Conservation (phyloP, 2,797 vertebrate species). For the Aldrovandia affinis region DNA sequence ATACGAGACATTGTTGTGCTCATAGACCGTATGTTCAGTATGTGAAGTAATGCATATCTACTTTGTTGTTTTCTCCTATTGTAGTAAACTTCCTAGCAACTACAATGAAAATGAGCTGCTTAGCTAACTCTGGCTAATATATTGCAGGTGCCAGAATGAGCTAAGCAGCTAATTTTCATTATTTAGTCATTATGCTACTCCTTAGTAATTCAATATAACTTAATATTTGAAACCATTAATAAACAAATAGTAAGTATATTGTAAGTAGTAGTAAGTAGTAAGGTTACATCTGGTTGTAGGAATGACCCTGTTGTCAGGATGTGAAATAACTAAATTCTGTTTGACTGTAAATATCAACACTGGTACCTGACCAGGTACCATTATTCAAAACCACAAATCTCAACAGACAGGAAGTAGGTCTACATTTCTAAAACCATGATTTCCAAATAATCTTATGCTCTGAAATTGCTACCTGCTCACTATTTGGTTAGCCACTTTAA, state of each 20-base stretch:
- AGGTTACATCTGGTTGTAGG: too few relatives aligned
- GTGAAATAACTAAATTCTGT: neutral
- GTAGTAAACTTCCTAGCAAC: neutral
- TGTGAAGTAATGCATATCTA: neutral
- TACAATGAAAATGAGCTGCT: neutral
- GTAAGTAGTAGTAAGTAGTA: neutral
- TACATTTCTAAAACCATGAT: neutral
- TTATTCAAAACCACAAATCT: neutral
- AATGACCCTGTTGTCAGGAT: neutral
- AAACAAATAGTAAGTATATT: neutral
- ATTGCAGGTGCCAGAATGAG: too few relatives aligned
- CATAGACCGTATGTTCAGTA: neutral
- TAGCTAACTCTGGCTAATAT: neutral
- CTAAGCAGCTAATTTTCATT: too few relatives aligned
- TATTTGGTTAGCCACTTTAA: neutral
- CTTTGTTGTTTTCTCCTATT: neutral
- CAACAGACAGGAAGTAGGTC: neutral
- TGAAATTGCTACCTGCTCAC: neutral
- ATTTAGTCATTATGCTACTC: neutral
- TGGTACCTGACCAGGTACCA: neutral
- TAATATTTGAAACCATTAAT: neutral
- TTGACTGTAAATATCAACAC: neutral
- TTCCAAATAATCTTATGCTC: neutral
- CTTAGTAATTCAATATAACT: neutral
- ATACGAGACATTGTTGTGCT: too few relatives aligned